These are phyloP conservation scores for Dolichomitus sp. DNA, from an alignment of 2,888 invertebrate genomes.

Conservation along the genomic window DNA sequence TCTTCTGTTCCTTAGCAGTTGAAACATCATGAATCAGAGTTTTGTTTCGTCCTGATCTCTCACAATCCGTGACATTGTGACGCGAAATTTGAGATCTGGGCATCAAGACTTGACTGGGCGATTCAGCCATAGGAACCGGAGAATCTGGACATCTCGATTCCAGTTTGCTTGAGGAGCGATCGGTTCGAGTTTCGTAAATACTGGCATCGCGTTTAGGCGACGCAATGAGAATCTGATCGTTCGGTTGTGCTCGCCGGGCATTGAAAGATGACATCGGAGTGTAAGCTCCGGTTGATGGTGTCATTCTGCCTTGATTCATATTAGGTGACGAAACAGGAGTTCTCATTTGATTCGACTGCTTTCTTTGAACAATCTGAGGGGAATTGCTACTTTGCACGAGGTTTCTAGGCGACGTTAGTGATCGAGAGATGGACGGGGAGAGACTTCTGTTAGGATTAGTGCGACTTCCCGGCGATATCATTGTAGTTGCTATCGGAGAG, in stretches of 20 bases:
- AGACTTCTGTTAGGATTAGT: slow-evolving; percentile 40
- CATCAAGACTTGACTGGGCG: slow-evolving; percentile 72
- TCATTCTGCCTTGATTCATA: slow-evolving; percentile 52
- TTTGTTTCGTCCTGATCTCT: slow-evolving; percentile 59
- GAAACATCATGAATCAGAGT: slow-evolving; percentile 53
- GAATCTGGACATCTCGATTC: slow-evolving; percentile 74
- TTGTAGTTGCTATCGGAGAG: slow-evolving; percentile 26
- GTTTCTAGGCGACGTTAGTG: slow-evolving; percentile 53
- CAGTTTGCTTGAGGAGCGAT: slow-evolving; percentile 68
- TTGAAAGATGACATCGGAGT: slow-evolving; percentile 55
- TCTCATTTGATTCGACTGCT: slow-evolving; percentile 45
- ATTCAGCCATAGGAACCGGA: slow-evolving; percentile 78
- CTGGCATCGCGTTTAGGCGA: slow-evolving; percentile 80
- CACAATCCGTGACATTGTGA: slow-evolving; percentile 58
- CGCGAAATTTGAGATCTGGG: slow-evolving; percentile 51
- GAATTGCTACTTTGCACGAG: slow-evolving; percentile 39
- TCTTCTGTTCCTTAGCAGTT: slow-evolving; percentile 13
- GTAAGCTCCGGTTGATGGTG: slow-evolving; percentile 44
- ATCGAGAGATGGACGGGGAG: slow-evolving; percentile 29
- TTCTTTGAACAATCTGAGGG: slow-evolving; percentile 43
- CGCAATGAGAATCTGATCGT: slow-evolving; percentile 82
- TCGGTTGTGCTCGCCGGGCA: slow-evolving; percentile 78
- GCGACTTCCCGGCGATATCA: slow-evolving; percentile 16
- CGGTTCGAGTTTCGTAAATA: slow-evolving; percentile 72
- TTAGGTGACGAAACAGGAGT: slow-evolving; percentile 66